A percentile compares a stretch with the other conserved stretches of the same genome.
Conservation (phyloP, 2,113 vertebrate genomes). For the Halichoeres trimaculatus region DNA sequence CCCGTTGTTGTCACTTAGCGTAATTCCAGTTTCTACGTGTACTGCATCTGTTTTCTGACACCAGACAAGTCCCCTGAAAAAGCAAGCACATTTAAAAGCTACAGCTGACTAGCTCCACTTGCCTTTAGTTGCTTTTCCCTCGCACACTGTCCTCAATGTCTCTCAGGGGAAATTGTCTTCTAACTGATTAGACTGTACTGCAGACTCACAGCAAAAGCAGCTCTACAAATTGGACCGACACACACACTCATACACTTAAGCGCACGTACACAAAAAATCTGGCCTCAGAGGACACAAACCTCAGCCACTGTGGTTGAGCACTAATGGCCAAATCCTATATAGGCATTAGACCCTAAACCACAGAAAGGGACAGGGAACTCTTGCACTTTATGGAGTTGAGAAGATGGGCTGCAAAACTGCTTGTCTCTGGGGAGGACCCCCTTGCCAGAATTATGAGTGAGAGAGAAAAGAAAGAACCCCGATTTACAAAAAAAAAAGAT, state of each 20-base stretch:
- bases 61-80: conserved; percentile 4
- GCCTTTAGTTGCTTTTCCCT: conserved; percentile 16
- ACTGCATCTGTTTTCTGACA: conserved; percentile 8
- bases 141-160: conserved; percentile 18
- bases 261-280: conserved; percentile 8
- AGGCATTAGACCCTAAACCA: conserved; percentile 27
- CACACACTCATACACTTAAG: background rate
- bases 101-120: conserved; percentile 22
- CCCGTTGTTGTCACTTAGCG: background rate
- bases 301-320: conserved; percentile 34
- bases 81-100: conserved; percentile 15
- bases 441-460: conserved; percentile 35
- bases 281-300: conserved; percentile 49
- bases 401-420: conserved; percentile 17
- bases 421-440: conserved; percentile 17
- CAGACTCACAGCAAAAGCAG: conserved; percentile 29
- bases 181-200: conserved; percentile 56
- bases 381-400: background rate
- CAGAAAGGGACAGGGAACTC: background rate
- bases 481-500: background rate
- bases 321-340: conserved; percentile 44
- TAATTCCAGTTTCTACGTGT: background rate
- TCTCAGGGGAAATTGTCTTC: conserved; percentile 49
- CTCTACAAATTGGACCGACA: conserved; percentile 48
- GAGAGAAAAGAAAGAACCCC: background rate